Percentiles rank a stretch among this genome's conserved stretches.
These are phyloP conservation scores for Merops nubicus DNA, from an alignment of 2,113 vertebrate species.

Conservation along the genomic window DNA sequence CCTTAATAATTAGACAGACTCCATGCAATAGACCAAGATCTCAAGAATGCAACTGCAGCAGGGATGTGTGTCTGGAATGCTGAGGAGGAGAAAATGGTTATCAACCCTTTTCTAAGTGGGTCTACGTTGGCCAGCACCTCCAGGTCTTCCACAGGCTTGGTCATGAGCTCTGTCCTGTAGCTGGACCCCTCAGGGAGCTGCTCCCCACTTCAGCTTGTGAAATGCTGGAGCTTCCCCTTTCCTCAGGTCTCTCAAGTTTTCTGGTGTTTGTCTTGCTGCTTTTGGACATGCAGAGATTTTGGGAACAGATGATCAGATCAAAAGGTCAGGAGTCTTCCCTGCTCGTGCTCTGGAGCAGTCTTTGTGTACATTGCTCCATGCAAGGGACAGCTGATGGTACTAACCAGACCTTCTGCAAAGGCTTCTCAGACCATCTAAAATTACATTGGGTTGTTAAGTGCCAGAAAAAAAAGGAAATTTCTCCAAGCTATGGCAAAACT, in stretches of 20 bases:
- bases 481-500: neutral
- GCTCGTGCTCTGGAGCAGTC: neutral
- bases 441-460: neutral
- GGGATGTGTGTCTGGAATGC: neutral
- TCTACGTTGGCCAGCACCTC: neutral
- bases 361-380: neutral
- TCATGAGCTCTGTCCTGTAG: neutral
- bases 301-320: slow-evolving; percentile 37
- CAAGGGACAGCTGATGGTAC: neutral
- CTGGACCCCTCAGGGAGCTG: neutral
- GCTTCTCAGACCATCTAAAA: neutral
- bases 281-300: slow-evolving; percentile 19
- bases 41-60: rapidly evolving
- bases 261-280: slow-evolving; percentile 25
- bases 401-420: neutral
- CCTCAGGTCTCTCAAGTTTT: neutral
- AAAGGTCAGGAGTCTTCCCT: slow-evolving; percentile 44
- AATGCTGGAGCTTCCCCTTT: neutral
- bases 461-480: neutral
- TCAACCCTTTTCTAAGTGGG: neutral
- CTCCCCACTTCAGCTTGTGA: neutral
- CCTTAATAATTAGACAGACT: slow-evolving; percentile 34
- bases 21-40: neutral
- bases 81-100: slow-evolving; percentile 18
- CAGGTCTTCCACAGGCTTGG: neutral